Evolutionary conservation across 2,888 invertebrate species (phyloP), one percentile per base, ranked within the genome.

Genomic region (Escarpia spicata): DNA sequence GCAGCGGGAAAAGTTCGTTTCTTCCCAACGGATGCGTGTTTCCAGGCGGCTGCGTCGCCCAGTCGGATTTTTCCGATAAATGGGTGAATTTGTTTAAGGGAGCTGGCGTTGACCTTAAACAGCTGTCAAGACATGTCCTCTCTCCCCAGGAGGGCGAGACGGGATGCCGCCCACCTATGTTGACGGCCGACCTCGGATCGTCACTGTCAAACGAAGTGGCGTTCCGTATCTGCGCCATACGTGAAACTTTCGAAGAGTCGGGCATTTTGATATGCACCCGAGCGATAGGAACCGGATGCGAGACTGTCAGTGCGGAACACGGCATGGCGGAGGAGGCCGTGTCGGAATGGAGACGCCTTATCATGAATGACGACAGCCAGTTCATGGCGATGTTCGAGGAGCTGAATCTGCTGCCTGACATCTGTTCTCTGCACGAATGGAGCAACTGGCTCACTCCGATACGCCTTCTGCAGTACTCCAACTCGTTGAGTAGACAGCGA

Each of bases 161-260:
- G 37, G 26, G 26, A 75, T 75, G 75, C 19, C 92, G 92, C 26
- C 90, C 92, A 4, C 92, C 93, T 8, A 92, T 92, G 92, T 90
- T 93, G 45, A 92, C 92, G 43, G 60, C 43, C 45, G 75, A 91
- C 58, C 43, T 15, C 37, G 43, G 75, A 15, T 75, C 75, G 75
- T 75, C 75, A 37, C 91, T 95, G 58, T 95, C 96, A 4, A 95
- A 96, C 93, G 97, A 98, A 96, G 97, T 98, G 93, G 98, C 98
- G 0, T 97, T 98, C 92, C 97, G 98, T 95, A 98, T 99, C 94
- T 97, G 98, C 92, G 98, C 98, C 0, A 98, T 99, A 92, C 97
- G 98, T 92, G 99, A 99, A 97, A 98, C 98, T 12, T 99, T 99
- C 97, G 99, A 99, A 96, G 99, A 99, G 96, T 97, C 98, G 94